Conservation (phyloP, 2,888 invertebrate species). For the Clivina fossor region DNA sequence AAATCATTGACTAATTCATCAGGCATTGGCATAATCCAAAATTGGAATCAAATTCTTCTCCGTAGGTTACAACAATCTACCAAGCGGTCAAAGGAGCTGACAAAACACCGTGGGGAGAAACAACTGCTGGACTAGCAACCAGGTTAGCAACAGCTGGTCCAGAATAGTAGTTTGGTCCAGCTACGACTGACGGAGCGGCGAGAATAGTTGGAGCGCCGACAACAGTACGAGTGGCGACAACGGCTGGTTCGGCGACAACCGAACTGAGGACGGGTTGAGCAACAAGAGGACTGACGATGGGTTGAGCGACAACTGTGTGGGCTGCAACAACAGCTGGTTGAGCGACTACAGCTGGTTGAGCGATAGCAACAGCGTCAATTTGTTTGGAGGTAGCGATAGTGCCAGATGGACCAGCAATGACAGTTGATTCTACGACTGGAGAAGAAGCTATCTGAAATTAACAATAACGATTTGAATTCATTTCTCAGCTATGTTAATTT, state of each 20-base stretch:
- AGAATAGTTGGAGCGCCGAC: too few species aligned
- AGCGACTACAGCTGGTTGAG: neutral
- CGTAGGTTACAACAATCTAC: too few species aligned
- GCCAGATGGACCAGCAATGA: constrained; percentile 26
- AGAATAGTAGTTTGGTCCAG: too few species aligned
- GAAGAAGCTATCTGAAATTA: neutral
- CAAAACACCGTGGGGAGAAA: neutral
- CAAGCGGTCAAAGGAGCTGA: neutral
- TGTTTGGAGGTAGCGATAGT: constrained; percentile 20
- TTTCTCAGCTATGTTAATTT: too few species aligned
- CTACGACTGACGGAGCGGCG: constrained; percentile 2
- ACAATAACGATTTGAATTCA: neutral
- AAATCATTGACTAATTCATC: neutral
- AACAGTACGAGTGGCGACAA: constrained; percentile 1
- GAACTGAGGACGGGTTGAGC: neutral
- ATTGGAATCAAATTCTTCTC: too few species aligned
- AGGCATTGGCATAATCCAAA: constrained; percentile 10
- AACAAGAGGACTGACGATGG: neutral
- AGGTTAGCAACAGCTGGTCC: too few species aligned
- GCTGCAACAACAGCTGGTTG: constrained; percentile 4
- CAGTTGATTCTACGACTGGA: constrained; percentile 21
- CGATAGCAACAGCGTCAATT: neutral
- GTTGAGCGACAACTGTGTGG: constrained; percentile 4
- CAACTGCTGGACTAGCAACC: neutral
- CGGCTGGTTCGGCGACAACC: constrained; percentile 3